Evolutionary conservation across 2,888 invertebrate species (phyloP), one percentile per base, ranked within the genome.

Genomic region (Caenorhabditis sp.): DNA sequence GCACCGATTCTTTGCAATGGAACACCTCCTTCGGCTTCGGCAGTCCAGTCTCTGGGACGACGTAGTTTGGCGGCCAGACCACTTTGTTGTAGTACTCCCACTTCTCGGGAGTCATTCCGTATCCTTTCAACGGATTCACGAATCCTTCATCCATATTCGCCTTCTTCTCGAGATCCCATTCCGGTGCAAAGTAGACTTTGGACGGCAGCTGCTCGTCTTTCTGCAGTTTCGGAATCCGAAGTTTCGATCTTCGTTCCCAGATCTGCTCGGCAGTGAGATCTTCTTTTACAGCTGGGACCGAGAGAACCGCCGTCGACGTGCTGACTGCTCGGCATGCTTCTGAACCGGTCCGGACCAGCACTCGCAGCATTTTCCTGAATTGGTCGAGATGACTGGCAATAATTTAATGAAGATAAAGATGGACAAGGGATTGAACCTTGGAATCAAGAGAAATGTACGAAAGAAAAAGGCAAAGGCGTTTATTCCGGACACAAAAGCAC

Each of bases 1-100:
- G 90, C 20, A 86, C 84, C 15, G 83, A 84, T 69, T 87, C 85
- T 50, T 82, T 65, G 53, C 82, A 80, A 58, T 87, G 86, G 47
- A 86, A 88, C 53, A 88, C 88, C 81, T 88, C 88, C 24, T 85
- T 84, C 9, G 89, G 44, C 74, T 91, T 91, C n/a, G 87, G 89
- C 24, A 88, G 84, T 18, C 90, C 90, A 0, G 91, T 91, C 69
- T 91, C 91, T 5, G 90, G 89, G 22, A 91, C 90, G 35, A 89
- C 72, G 70, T 91, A 88, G 62, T 88, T 84, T 24, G 89, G 88
- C n/a, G 90, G 90, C 91, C 91, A 91, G 8, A 91, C 89, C 22
- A 89, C 85, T 81, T 90, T 90, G 77, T 91, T 91, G 80, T 91
- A 89, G 77, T 91, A 89, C 62, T 91, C 90, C 91, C 91, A 91